phyloP scores from a whole-genome alignment of 1,140 invertebrate species.

The Luehdorfia chinensis region DNA sequence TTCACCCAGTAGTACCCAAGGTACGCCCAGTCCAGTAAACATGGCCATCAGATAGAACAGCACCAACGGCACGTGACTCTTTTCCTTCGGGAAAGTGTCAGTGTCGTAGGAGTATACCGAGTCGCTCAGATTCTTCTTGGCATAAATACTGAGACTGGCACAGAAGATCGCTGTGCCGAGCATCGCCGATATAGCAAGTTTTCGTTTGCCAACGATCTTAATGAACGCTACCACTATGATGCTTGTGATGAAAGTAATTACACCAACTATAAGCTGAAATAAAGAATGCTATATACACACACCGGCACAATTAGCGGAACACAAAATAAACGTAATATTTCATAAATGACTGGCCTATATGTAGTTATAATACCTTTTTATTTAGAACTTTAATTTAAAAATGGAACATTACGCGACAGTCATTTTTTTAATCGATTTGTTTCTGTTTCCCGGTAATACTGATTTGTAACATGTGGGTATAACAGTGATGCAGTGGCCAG shows the following conservation, averaged over 20 bases:
- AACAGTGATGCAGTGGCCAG: too few relatives aligned
- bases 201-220: conserved; percentile 73
- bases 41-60: conserved; percentile 48
- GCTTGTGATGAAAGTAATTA: conserved; percentile 49
- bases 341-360: too few relatives aligned
- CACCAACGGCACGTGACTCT: conserved; percentile 41
- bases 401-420: too few relatives aligned
- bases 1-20: conserved; percentile 64
- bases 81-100: conserved; percentile 45
- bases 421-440: too few relatives aligned
- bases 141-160: conserved; percentile 45
- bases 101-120: conserved; percentile 54
- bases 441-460: too few relatives aligned
- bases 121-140: conserved; percentile 31
- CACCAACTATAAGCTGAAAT: conserved; percentile 64
- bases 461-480: too few relatives aligned
- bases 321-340: background rate
- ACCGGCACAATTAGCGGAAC: too few relatives aligned
- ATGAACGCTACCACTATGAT: conserved; percentile 70
- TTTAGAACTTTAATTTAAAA: too few relatives aligned
- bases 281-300: conserved; percentile 5
- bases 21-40: conserved; percentile 49
- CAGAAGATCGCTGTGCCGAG: conserved; percentile 38
- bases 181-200: conserved; percentile 42
- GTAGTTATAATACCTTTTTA: too few relatives aligned